phyloP scores from a whole-genome alignment of 2,797 vertebrate species.

The Danio tinwini region DNA sequence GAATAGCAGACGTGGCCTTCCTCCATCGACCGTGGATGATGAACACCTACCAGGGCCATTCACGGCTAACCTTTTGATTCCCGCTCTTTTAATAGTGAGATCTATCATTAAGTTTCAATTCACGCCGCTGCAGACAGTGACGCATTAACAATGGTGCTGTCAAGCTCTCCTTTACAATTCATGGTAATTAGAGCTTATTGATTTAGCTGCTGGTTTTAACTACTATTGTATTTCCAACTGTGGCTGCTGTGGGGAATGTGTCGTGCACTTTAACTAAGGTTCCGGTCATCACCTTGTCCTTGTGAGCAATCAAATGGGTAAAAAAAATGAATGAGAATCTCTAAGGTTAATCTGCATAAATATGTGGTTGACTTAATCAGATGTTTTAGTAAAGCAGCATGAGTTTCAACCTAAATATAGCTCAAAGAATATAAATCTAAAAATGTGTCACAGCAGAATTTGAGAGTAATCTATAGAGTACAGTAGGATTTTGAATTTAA shows the following conservation, averaged over 20 bases:
- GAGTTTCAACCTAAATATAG: not conserved
- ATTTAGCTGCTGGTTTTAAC: conserved; percentile 41
- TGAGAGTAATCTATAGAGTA: not conserved
- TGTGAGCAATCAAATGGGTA: conserved; percentile 13
- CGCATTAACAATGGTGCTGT: conserved; percentile 36
- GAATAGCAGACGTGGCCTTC: conserved; percentile 23
- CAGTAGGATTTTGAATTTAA: not conserved
- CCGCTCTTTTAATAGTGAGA: conserved; percentile 25
- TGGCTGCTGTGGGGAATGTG: not conserved
- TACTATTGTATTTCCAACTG: conserved; percentile 35
- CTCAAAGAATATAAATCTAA: not conserved
- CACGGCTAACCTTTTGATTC: conserved; percentile 38
- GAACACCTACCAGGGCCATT: conserved; percentile 32
- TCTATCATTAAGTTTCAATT: conserved; percentile 40
- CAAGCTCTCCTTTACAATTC: conserved; percentile 46
- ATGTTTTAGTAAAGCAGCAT: conserved; percentile 2
- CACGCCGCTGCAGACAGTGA: conserved; percentile 18
- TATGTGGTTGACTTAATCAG: not conserved
- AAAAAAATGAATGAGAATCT: not conserved
- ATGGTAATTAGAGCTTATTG: conserved; percentile 49
- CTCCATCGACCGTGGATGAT: conserved; percentile 6
- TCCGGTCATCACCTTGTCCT: not conserved
- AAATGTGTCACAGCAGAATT: not conserved
- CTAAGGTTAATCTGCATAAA: not conserved
- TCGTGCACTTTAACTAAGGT: not conserved